A percentile compares a stretch with the other conserved stretches of the same genome.
These are phyloP conservation scores for Rhea americana DNA, from an alignment of 2,113 vertebrate species.

Conservation along the genomic window DNA sequence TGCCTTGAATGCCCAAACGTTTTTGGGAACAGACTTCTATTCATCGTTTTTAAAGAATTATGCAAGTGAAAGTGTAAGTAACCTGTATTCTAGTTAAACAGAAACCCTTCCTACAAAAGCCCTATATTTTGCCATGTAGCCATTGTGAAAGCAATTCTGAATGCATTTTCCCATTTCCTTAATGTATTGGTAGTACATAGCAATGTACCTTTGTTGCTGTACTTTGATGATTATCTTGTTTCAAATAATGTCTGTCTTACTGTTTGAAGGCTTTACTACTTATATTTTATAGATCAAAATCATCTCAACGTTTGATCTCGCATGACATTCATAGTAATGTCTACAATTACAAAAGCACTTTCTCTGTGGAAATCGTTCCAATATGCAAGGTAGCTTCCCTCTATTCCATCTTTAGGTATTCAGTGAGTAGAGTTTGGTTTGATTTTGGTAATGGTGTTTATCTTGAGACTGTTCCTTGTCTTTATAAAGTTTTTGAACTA, in stretches of 20 bases:
- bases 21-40: not conserved
- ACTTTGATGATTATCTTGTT: not conserved
- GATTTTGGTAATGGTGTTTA: not conserved
- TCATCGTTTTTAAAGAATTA: not conserved
- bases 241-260: not conserved
- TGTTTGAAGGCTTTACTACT: not conserved
- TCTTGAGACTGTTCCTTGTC: no score
- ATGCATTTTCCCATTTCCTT: fast-evolving
- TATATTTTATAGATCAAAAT: constrained; percentile 82
- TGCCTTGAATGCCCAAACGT: not conserved
- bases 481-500: not conserved
- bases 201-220: not conserved
- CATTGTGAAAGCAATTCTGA: not conserved
- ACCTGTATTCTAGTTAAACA: not conserved
- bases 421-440: not conserved
- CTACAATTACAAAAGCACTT: constrained; percentile 98
- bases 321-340: constrained; percentile 95
- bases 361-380: constrained; percentile 95
- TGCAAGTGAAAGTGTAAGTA: not conserved
- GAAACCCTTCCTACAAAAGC: not conserved
- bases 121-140: fast-evolving
- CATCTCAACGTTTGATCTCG: constrained; percentile 94
- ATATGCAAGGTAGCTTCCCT: constrained; percentile 88
- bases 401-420: not conserved
- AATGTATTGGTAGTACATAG: not conserved